phyloP scores from a whole-genome alignment of 2,797 vertebrate genomes.

The Sebastolobus alascanus region DNA sequence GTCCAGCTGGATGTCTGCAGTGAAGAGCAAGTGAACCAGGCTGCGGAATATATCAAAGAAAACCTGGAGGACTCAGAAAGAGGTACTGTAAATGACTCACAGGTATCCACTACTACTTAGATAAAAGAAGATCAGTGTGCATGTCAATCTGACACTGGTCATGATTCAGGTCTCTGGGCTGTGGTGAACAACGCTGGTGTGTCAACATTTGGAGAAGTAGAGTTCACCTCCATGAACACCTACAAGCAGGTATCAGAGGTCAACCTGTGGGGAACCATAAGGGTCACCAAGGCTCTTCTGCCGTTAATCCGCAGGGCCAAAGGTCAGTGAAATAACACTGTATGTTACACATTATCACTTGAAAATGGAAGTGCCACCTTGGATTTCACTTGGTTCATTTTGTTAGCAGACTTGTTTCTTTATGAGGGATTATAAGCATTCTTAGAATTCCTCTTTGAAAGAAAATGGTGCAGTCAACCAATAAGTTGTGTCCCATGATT shows the following conservation, averaged over 20 bases:
- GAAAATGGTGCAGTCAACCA: neutral
- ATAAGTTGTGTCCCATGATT: conserved; percentile 19
- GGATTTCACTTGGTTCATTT: neutral
- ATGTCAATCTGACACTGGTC: neutral
- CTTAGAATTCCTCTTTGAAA: conserved; percentile 28
- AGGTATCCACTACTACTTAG: neutral
- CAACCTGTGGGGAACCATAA: conserved; percentile 91
- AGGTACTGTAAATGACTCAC: conserved; percentile 65
- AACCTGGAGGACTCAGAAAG: conserved; percentile 82
- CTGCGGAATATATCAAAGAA: conserved; percentile 81
- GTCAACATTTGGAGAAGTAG: conserved; percentile 90
- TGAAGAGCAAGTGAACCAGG: conserved; percentile 87
- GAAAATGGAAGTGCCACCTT: neutral
- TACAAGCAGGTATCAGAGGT: conserved; percentile 90
- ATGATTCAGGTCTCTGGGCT: conserved; percentile 89
- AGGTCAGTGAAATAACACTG: conserved; percentile 78
- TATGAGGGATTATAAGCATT: conserved; percentile 33
- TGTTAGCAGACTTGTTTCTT: neutral
- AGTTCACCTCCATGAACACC: conserved; percentile 89
- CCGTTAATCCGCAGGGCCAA: conserved; percentile 89
- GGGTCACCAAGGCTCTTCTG: conserved; percentile 92
- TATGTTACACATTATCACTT: neutral
- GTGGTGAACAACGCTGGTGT: conserved; percentile 91
- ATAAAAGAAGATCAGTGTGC: neutral
- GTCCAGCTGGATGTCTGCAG: conserved; percentile 93